Evolutionary conservation across 2,888 invertebrate genomes (phyloP), one percentile per base, ranked within the genome.

Genomic region (Apotomis capreana): DNA sequence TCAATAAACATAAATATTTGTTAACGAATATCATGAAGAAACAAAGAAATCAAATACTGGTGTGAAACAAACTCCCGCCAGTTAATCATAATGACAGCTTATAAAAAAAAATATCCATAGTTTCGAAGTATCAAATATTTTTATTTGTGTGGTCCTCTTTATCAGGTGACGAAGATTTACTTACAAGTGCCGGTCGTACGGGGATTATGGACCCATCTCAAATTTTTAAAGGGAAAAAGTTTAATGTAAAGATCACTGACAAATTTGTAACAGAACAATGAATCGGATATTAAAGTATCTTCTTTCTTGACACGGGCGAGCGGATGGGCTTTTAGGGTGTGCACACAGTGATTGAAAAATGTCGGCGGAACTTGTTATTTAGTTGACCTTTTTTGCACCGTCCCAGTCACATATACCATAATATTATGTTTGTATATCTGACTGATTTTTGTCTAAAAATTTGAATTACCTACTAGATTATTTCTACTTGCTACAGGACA

Each of bases 221-320:
- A 87, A 85, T 92, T 92, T 88, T 87, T 88, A 89, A 89, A 86
- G 86, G 85, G 85, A 90, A 92, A 92, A 91, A 90, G 89, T 91
- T 91, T 88, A 88, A 90, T 92, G 90, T 91, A 86, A 92, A 92
- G 92, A 93, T 93, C 92, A 89, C 92, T 93, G 92, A 93, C 92
- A 92, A 92, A 92, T 93, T 93, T 93, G 92, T 92, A 92, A 92
- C 93, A 92, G 92, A 91, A 92, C 92, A 93, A 92, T 92, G 92
- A 92, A 88, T 92, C 88, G 91, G 92, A 91, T 91, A 91, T 92
- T 90, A 91, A 90, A 90, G 91, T 92, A 92, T 93, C 92, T 83
- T 82, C 86, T 93, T 93, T 90, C 92, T 88, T 89, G 93, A 90
- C 89, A 89, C 89, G 88, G 89, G 86, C 88, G 85, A 91, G 87